Base-by-base conservation (phyloP, 2,888 invertebrate genomes). In the Synanthedon tipuliformis region DNA sequence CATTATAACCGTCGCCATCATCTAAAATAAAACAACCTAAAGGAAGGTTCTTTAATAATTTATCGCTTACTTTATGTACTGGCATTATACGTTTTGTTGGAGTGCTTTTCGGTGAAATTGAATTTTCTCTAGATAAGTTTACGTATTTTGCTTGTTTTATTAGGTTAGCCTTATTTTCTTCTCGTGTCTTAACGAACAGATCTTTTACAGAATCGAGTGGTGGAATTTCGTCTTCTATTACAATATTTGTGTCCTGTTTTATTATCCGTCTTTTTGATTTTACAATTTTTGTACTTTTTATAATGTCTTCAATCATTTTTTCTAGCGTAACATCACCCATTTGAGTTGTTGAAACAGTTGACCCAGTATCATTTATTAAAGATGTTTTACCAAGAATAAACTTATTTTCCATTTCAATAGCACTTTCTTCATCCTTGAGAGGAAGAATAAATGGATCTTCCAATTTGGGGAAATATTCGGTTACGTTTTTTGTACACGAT, bases 231-330 rank as follows among this genome's bases (percentile, higher is more conserved):
- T 80, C 77, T 57, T 74, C 73, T 3, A 71, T 61, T 54, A 66
- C 62, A 27, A 62, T 50, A 41, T 67, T 64, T 15, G 62, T 54
- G 50, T 65, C 59, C 52, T 75, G 73, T 10, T 78, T 77, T n/a
- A 84, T 54, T 55, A 81, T 77, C 56, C 78, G 73, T 66, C 78
- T 64, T 64, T 73, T 81, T 40, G 77, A 78, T 72, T 88, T 88
- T 0, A 85, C 77, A 52, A 86, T 85, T 63, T 86, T 85, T 1
- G 89, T 89, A 57, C 88, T 89, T 59, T 90, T 90, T 57, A 91
- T 82, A 53, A 91, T 89, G 55, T 89, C 90, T 64, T 90, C 89
- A 49, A 91, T 90, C 77, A 91, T 89, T 72, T 80, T 87, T 64
- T 91, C 90, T 50, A 91, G 71, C 11, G 88, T 88, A 0, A 82